These are phyloP conservation scores for Eilema sororculum DNA, from an alignment of 2,888 invertebrate genomes.

Conservation along the genomic window DNA sequence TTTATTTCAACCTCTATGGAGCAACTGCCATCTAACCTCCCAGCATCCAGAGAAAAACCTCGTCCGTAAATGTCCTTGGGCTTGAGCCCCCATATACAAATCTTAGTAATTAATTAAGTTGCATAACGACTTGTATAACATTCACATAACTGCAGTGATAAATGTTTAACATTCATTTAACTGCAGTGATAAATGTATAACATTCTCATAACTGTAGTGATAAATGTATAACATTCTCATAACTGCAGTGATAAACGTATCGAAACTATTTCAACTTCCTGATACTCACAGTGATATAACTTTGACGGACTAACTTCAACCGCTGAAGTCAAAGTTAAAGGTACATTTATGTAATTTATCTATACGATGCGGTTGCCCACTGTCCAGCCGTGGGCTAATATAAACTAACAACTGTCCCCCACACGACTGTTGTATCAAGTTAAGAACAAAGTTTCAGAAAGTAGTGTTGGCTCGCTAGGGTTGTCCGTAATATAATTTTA, in stretches of 20 bases:
- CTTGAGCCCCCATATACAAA: too few species aligned
- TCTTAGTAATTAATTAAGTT: background rate
- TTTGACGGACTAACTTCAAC: constrained; percentile 34
- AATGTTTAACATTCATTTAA: background rate
- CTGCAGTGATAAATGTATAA: background rate
- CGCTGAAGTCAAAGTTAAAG: constrained; percentile 22
- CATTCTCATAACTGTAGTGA: background rate
- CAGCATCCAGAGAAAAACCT: too few species aligned
- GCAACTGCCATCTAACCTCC: too few species aligned
- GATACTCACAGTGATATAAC: constrained; percentile 31
- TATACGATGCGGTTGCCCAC: constrained; percentile 37
- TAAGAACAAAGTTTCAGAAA: constrained; percentile 34
- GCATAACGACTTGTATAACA: background rate
- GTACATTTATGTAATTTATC: constrained; percentile 34
- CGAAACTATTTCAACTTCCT: background rate
- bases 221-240: too few species aligned
- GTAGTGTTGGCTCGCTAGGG: constrained; percentile 26
- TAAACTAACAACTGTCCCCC: constrained; percentile 28
- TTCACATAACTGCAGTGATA: background rate
- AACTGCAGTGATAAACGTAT: constrained; percentile 11
- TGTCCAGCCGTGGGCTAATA: constrained; percentile 31
- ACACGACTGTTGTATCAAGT: constrained; percentile 32
- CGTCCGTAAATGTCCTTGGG: too few species aligned
- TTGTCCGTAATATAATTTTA: constrained; percentile 6
- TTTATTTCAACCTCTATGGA: too few species aligned